Percentiles rank a stretch among this genome's conserved stretches.
Evolutionary conservation across 2,888 invertebrate genomes (phyloP).

Genomic region (Craniophora ligustri): DNA sequence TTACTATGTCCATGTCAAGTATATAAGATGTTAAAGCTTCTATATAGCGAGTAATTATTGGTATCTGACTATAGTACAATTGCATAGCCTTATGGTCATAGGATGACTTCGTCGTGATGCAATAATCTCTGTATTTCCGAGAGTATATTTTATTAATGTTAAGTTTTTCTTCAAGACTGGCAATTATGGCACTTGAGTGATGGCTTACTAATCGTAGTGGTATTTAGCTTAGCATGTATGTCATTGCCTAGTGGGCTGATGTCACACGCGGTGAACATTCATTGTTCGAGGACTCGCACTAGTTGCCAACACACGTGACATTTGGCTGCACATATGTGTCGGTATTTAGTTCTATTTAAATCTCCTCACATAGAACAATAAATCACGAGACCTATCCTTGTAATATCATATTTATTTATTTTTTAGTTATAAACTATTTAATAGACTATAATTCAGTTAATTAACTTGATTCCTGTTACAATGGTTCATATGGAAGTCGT

Average conservation of each 20-base stretch:
- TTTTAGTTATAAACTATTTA: conserved; percentile 28
- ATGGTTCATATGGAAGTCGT: conserved; percentile 34
- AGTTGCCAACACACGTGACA: conserved; percentile 74
- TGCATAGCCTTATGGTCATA: conserved; percentile 78
- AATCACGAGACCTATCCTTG: conserved; percentile 54
- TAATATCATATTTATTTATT: conserved; percentile 41
- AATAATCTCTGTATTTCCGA: conserved; percentile 48
- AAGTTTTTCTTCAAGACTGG: conserved; percentile 74
- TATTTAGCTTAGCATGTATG: conserved; percentile 69
- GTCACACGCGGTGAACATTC: conserved; percentile 70
- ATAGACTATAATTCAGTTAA: conserved; percentile 23
- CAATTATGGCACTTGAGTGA: conserved; percentile 62
- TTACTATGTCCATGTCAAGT: conserved; percentile 67
- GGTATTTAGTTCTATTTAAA: conserved; percentile 63
- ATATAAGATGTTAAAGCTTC: conserved; percentile 66
- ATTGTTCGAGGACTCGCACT: conserved; percentile 69
- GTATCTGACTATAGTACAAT: conserved; percentile 82
- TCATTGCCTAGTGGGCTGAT: conserved; percentile 67
- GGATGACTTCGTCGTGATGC: conserved; percentile 60
- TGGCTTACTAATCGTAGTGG: conserved; percentile 58
- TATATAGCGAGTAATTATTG: conserved; percentile 40
- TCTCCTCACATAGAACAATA: conserved; percentile 38
- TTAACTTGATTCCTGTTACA: conserved; percentile 35
- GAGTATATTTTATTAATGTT: conserved; percentile 59
- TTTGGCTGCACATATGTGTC: conserved; percentile 78